Base-by-base conservation (phyloP, 2,797 vertebrate genomes). In the Loriculus beryllinus region DNA sequence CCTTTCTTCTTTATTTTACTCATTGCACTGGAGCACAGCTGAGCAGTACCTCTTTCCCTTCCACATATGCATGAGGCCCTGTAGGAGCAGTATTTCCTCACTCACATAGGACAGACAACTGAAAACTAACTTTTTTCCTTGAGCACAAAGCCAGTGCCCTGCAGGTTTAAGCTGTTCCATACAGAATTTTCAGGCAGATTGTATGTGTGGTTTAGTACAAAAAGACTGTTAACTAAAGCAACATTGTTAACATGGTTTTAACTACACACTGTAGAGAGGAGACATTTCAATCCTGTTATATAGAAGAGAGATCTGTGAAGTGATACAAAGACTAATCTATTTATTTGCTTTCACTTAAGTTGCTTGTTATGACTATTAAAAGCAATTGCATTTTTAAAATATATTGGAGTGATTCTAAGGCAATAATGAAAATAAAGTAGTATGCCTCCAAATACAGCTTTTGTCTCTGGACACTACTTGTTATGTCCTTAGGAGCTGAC, bases 401-500 rank as follows among this genome's bases (percentile, higher is more conserved):
- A 42, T 15, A 21, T 70, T 80, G 25, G 88, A 90, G 22, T 39
- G 42, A 82, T 11, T 82, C 29, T 60, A 52, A 11, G 15, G 6
- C 40, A 47, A 39, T 64, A 62, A 60, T 78, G 57, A 88, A 83
- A 95, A 52, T 37, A 57, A 47, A 65, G 31, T 33, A 67, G 78
- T 93, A 49, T 21, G 12, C 29, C 10, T 62, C n/a, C 16, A 59
- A 49, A 39, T 85, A 15, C 3, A 79, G 35, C 14, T 87, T 84
- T 26, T 57, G 19, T 74, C 35, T 87, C 40, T 87, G 47, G 22
- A 86, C 3, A 9, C 37, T 78, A 47, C 80, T 68, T 56, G 9
- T 86, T 88, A 40, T 3, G 11, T 49, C 29, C 5, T 57, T 43
- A 10, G 62, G 40, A 88, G 26, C 42, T 95, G 79, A 91, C 70